Evolutionary conservation across 1,140 invertebrate genomes (phyloP).

Genomic region (Drosophila tani): DNA sequence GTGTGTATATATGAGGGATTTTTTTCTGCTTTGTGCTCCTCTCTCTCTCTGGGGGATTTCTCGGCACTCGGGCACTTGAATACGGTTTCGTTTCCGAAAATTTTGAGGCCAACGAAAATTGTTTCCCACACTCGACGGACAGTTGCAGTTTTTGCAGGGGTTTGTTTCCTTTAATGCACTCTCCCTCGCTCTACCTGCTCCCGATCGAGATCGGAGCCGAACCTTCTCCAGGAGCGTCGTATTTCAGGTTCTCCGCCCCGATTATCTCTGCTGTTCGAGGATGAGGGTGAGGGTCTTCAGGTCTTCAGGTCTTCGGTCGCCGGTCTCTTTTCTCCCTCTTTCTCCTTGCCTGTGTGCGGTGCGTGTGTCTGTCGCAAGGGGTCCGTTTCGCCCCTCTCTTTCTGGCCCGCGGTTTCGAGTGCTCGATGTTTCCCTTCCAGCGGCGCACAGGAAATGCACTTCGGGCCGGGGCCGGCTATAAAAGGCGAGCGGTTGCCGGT

Average conservation of each 20-base stretch:
- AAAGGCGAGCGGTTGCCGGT: constrained; percentile 67
- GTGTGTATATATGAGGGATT: constrained; percentile 20
- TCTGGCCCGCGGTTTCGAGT: constrained; percentile 21
- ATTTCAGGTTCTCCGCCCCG: constrained; percentile 73
- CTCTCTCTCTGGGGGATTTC: constrained; percentile 44
- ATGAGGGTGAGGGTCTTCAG: constrained; percentile 62
- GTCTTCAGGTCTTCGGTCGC: constrained; percentile 16
- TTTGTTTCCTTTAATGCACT: constrained; percentile 70
- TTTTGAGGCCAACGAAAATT: constrained; percentile 79
- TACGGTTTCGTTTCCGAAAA: constrained; percentile 82
- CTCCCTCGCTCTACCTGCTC: constrained; percentile 66
- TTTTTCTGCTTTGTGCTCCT: constrained; percentile 22
- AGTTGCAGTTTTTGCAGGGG: constrained; percentile 77
- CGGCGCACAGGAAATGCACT: constrained; percentile 79
- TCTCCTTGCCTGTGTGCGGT: constrained; percentile 1
- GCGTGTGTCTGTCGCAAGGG: constrained; percentile 60
- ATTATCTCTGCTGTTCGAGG: constrained; percentile 56
- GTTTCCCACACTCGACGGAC: constrained; percentile 83
- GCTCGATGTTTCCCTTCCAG: constrained; percentile 26
- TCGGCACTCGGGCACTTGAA: constrained; percentile 60
- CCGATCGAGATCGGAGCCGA: constrained; percentile 6
- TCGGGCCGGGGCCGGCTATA: constrained; percentile 67
- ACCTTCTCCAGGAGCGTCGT: constrained; percentile 49
- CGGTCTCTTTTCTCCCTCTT: constrained; percentile 22
- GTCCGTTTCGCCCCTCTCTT: constrained; percentile 47